phyloP scores from a whole-genome alignment of 2,888 invertebrate genomes.

The Tetheella fluctuosa region DNA sequence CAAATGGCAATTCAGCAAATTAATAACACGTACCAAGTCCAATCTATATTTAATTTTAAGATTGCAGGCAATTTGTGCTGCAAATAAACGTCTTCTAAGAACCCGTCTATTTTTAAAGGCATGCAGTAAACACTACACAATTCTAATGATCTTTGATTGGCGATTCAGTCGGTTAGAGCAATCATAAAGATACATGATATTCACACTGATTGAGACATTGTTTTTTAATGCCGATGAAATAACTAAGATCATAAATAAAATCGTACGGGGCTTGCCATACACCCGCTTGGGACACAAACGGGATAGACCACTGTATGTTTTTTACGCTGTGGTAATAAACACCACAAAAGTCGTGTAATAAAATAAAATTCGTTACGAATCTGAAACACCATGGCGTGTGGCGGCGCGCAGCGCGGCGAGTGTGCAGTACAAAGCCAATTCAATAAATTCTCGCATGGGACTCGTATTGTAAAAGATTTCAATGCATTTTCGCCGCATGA shows the following conservation, averaged over 20 bases:
- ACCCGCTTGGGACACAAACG: too few species aligned
- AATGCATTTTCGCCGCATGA: slow-evolving; percentile 70
- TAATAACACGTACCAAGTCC: not conserved
- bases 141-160: not conserved
- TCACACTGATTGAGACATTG: too few species aligned
- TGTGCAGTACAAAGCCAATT: slow-evolving; percentile 69
- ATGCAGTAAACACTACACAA: not conserved
- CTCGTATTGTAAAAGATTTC: slow-evolving; percentile 68
- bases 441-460: slow-evolving; percentile 68
- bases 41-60: not conserved
- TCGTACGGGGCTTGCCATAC: too few species aligned
- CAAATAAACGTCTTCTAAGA: not conserved
- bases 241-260: too few species aligned
- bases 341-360: slow-evolving; percentile 44
- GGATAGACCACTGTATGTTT: too few species aligned
- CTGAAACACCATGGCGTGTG: slow-evolving; percentile 60
- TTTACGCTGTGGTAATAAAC: too few species aligned
- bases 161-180: not conserved
- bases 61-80: not conserved
- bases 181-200: not conserved
- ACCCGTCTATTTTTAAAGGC: not conserved
- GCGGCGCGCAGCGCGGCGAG: slow-evolving; percentile 52
- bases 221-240: too few species aligned
- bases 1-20: not conserved
- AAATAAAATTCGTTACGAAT: slow-evolving; percentile 66